These are phyloP conservation scores for Patagioenas fasciata DNA, from an alignment of 2,113 vertebrate species.

Conservation along the genomic window DNA sequence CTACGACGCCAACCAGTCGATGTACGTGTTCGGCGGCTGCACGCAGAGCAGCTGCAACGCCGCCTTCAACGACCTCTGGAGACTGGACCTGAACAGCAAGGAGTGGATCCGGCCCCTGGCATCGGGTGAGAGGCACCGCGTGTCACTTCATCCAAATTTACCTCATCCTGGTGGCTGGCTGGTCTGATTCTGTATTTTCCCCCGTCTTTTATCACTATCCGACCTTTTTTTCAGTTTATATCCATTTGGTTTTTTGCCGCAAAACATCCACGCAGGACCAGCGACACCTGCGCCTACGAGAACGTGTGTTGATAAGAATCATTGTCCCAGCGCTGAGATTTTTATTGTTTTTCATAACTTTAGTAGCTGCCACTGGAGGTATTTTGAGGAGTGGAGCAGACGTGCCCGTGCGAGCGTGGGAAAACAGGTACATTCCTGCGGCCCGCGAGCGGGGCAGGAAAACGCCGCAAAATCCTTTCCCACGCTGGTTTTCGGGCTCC, in stretches of 20 bases:
- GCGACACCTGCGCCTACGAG: not conserved
- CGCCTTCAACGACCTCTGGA: slow-evolving; percentile 98
- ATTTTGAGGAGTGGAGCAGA: slow-evolving; percentile 46
- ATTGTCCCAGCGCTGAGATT: slow-evolving; percentile 16
- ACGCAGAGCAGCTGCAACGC: slow-evolving; percentile 98
- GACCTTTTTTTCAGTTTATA: not conserved
- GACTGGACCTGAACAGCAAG: slow-evolving; percentile 98
- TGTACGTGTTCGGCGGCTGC: slow-evolving; percentile 99
- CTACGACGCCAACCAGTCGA: slow-evolving; percentile 96
- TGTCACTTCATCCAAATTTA: rapidly evolving
- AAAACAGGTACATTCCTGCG: slow-evolving; percentile 33
- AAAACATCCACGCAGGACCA: not conserved
- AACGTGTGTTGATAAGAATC: not conserved
- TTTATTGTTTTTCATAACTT: not conserved
- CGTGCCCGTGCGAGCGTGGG: slow-evolving; percentile 63
- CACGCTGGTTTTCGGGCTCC: not conserved
- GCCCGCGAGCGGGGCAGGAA: not conserved
- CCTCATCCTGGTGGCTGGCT: rapidly evolving
- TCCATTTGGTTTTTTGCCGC: rapidly evolving
- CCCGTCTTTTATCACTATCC: rapidly evolving
- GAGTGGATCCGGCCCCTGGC: slow-evolving; percentile 98
- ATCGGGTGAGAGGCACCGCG: slow-evolving; percentile 82
- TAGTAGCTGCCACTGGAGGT: slow-evolving; percentile 31
- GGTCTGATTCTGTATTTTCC: rapidly evolving
- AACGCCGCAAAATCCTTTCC: not conserved